Evolutionary conservation across 1,140 invertebrate species (phyloP).

Genomic region (Brachionus asplanchnoidis): DNA sequence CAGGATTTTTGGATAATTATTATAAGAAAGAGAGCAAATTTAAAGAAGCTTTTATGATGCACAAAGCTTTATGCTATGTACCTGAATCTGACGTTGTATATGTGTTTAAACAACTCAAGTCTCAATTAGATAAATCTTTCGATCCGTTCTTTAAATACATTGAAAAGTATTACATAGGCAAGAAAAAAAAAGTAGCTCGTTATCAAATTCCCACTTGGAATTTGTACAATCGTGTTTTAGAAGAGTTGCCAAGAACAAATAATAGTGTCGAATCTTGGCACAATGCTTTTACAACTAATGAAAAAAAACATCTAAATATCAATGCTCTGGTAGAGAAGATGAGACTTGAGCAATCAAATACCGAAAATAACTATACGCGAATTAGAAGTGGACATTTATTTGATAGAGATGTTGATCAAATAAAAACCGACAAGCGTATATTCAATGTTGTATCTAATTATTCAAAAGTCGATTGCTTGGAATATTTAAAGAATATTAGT

Average conservation of each 20-base stretch:
- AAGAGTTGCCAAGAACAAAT: background rate
- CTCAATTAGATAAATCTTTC: background rate
- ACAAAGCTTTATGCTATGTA: background rate
- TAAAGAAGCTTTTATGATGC: background rate
- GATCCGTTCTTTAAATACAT: background rate
- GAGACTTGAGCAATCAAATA: background rate
- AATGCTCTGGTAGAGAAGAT: background rate
- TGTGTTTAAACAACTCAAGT: background rate
- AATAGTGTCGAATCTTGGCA: background rate
- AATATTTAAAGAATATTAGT: too few relatives aligned
- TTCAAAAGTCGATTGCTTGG: background rate
- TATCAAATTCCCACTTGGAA: background rate
- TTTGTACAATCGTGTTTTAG: background rate
- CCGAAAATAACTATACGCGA: background rate
- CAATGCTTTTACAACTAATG: background rate
- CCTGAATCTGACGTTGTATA: background rate
- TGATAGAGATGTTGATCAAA: background rate
- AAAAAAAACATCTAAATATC: background rate
- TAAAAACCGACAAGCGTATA: background rate
- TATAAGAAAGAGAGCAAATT: background rate
- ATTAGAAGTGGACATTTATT: background rate
- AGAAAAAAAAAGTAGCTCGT: background rate
- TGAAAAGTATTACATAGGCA: background rate
- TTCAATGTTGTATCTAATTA: background rate
- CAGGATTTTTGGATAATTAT: background rate